Base-by-base conservation (phyloP, 2,797 vertebrate genomes). In the Cuniculus paca region DNA sequence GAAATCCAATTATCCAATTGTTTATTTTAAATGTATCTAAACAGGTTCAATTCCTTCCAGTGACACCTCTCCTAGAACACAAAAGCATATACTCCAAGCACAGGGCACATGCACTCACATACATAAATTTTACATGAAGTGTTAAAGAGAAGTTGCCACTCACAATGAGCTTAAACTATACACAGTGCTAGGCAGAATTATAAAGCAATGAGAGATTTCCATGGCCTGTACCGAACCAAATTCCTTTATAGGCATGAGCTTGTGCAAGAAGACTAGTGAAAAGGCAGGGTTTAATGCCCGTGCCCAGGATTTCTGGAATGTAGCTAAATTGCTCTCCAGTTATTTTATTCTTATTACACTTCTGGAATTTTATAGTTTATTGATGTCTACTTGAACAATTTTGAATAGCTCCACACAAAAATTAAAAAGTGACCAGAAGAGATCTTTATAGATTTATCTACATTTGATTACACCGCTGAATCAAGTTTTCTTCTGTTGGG, bases 281-380 rank as follows among this genome's bases (percentile, higher is more conserved):
- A 88, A n/a, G 8, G 11, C 5, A 58, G 7, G 9, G 10, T 17
- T 83, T 70, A 31, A 39, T 68, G 56, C 45, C 48, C n/a, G 11
- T 7, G 8, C 8, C 7, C 34, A 56, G 54, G 5, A 90, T 94
- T 92, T 58, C 65, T 94, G 61, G 11, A 34, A 77, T 70, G 14
- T 39, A 75, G 31, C 24, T 75, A n/a, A 63, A 89, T 90, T 96
- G 70, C 8, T 91, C 70, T 89, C 50, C 75, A 19, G 61, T 78
- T 72, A 2, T 56, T 90, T 72, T 61, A 45, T 87, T 96, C 3
- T 65, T 80, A 63, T 54, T 39, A 68, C 2, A 52, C n/a, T 14
- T 93, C 54, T 84, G 48, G 10, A 88, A 80, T 74, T 19, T 45
- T 58, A 31, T 22, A 28, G 2, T 83, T 84, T 93, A 80, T 81